Percentiles rank a stretch among this genome's conserved stretches.
Conservation (phyloP, 2,797 vertebrate species). For the Lates japonicus region DNA sequence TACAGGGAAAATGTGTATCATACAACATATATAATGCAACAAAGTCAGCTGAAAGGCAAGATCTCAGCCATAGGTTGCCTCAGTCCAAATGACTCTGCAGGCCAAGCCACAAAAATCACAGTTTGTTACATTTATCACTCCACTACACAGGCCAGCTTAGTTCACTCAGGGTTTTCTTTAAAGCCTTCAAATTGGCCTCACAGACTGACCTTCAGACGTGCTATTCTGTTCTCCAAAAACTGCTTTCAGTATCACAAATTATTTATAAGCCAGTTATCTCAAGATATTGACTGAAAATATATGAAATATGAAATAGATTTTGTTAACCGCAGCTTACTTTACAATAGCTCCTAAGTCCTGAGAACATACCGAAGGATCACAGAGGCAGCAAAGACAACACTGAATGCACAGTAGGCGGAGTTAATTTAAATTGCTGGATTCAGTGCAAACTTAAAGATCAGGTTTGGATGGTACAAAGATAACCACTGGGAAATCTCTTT, state of each 20-base stretch:
- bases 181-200: not conserved
- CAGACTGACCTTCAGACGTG: conserved; percentile 40
- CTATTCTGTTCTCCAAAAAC: conserved; percentile 14
- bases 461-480: conserved; percentile 30
- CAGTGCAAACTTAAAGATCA: conserved; percentile 38
- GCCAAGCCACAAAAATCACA: conserved; percentile 3
- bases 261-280: conserved; percentile 31
- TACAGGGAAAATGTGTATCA: not conserved
- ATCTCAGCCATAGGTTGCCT: not conserved
- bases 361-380: conserved; percentile 25
- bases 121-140: conserved; percentile 23
- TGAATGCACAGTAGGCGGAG: conserved; percentile 10
- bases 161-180: conserved; percentile 26
- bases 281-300: conserved; percentile 39
- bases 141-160: not conserved
- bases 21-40: conserved; percentile 7
- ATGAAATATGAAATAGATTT: conserved; percentile 29
- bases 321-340: conserved; percentile 16
- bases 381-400: conserved; percentile 22
- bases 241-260: conserved; percentile 36
- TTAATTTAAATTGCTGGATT: conserved; percentile 40
- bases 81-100: not conserved
- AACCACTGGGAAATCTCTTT: conserved; percentile 32
- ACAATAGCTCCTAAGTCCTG: conserved; percentile 13
- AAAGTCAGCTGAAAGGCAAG: not conserved